These are phyloP conservation scores for Chloroclystis v-ata DNA, from an alignment of 2,888 invertebrate genomes.

Conservation along the genomic window DNA sequence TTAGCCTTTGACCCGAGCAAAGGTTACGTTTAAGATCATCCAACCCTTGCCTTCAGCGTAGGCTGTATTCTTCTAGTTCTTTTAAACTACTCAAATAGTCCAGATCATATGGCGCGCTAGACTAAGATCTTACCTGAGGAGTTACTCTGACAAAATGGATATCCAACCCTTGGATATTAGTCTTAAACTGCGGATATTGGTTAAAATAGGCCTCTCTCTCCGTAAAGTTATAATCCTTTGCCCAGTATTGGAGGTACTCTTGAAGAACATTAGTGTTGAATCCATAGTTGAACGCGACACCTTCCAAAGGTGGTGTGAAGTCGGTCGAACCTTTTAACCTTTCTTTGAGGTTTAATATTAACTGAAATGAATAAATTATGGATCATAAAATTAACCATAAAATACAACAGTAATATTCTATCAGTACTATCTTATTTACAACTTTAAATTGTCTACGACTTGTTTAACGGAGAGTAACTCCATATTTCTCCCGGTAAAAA, in stretches of 20 bases:
- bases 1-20: too few species aligned
- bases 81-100: too few species aligned
- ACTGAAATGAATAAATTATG: constrained; percentile 42
- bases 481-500: too few species aligned
- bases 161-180: constrained; percentile 84
- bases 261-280: constrained; percentile 83
- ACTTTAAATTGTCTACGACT: too few species aligned
- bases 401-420: too few species aligned
- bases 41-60: too few species aligned
- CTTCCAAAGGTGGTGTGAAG: constrained; percentile 80
- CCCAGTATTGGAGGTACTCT: constrained; percentile 86
- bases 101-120: too few species aligned
- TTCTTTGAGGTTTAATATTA: constrained; percentile 50
- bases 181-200: constrained; percentile 85
- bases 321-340: constrained; percentile 48
- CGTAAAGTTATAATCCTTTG: constrained; percentile 80
- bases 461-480: too few species aligned
- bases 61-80: too few species aligned
- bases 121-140: constrained; percentile 64
- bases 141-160: constrained; percentile 78
- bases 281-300: constrained; percentile 87
- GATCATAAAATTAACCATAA: too few species aligned
- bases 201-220: constrained; percentile 84
- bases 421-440: too few species aligned
- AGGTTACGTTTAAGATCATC: too few species aligned